These are phyloP conservation scores for Plectropomus leopardus DNA, from an alignment of 2,113 vertebrate genomes.

Conservation along the genomic window DNA sequence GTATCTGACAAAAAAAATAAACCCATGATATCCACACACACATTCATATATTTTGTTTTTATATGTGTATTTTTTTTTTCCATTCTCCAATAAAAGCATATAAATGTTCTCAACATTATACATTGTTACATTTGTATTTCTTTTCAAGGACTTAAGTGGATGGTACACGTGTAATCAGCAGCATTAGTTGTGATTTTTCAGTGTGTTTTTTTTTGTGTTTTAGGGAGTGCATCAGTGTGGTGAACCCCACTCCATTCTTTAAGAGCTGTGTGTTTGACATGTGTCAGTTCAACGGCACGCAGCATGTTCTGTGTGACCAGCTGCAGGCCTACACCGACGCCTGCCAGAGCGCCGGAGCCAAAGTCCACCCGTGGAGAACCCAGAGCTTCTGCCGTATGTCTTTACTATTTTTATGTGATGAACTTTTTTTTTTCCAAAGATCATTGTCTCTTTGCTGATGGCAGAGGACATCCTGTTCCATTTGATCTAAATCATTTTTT, in stretches of 20 bases:
- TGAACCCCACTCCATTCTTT: conserved; percentile 83
- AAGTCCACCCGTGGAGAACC: conserved; percentile 85
- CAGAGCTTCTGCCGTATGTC: conserved; percentile 88
- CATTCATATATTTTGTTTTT: not conserved
- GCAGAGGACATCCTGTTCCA: not conserved
- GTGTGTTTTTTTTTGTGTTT: not conserved
- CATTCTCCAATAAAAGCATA: too few relatives aligned
- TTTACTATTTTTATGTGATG: not conserved
- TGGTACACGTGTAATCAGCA: not conserved
- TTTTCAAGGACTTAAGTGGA: not conserved
- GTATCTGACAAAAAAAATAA: too few relatives aligned
- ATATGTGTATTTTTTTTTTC: too few relatives aligned
- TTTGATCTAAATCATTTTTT: not conserved
- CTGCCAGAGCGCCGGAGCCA: conserved; percentile 84
- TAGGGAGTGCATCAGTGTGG: conserved; percentile 84
- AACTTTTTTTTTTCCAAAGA: too few relatives aligned
- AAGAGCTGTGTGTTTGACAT: conserved; percentile 86
- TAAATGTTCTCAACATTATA: too few relatives aligned
- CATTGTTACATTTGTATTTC: not conserved
- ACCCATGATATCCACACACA: too few relatives aligned
- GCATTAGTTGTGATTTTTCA: not conserved
- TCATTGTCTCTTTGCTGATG: not conserved
- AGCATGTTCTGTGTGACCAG: conserved; percentile 83
- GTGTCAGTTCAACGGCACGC: conserved; percentile 85
- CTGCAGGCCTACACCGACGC: conserved; percentile 85